phyloP scores from a whole-genome alignment of 1,140 invertebrate species.

The Elymnias hypermnestra region DNA sequence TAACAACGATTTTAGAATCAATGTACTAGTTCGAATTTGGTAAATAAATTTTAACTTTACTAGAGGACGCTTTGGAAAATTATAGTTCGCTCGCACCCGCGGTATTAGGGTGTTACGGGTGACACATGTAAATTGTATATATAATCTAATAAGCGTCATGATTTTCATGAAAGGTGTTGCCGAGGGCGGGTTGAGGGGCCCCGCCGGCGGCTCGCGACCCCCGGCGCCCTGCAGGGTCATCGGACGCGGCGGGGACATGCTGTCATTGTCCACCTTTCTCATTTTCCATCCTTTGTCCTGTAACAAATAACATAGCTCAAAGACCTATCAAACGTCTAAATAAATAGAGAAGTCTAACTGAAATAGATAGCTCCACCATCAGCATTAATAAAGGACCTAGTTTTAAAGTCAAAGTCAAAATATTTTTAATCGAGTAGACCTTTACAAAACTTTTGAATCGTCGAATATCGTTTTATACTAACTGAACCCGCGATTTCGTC shows the following conservation, averaged over 20 bases:
- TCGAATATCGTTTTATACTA: too few relatives aligned
- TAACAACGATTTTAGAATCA: constrained; percentile 58
- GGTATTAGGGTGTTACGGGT: constrained; percentile 39
- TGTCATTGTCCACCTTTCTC: constrained; percentile 65
- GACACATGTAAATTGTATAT: constrained; percentile 51
- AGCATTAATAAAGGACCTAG: too few relatives aligned
- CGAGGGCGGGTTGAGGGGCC: constrained; percentile 32
- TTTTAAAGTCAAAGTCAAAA: too few relatives aligned
- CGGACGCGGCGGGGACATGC: constrained; percentile 64
- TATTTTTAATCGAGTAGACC: too few relatives aligned
- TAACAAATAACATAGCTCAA: constrained; percentile 37
- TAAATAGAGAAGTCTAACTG: not conserved
- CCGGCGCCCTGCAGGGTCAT: constrained; percentile 51
- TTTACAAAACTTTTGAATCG: too few relatives aligned
- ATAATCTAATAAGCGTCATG: constrained; percentile 67
- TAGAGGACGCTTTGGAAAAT: constrained; percentile 70
- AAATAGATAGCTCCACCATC: not conserved
- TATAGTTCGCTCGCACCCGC: constrained; percentile 51
- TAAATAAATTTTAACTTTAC: constrained; percentile 70
- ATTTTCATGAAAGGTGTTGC: constrained; percentile 50
- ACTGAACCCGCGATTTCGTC: too few relatives aligned
- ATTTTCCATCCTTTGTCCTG: constrained; percentile 70
- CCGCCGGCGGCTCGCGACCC: constrained; percentile 46
- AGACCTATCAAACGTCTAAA: not conserved
- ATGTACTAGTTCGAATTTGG: constrained; percentile 65